Base-by-base conservation (phyloP, 2,113 vertebrate genomes). In the Phylloscopus whistleri region DNA sequence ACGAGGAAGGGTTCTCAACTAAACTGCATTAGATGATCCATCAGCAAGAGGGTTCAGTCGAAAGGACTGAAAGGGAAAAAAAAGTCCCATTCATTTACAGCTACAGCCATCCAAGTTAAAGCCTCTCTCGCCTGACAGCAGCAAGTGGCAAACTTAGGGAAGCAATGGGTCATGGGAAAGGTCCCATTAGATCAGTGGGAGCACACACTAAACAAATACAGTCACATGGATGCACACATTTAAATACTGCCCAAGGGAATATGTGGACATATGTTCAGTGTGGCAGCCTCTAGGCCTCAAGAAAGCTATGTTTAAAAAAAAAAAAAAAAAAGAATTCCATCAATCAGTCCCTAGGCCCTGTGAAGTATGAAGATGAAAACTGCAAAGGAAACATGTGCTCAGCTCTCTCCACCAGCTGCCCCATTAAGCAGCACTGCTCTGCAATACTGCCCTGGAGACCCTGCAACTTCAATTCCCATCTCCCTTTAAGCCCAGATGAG, bases 81-180 rank as follows among this genome's bases (percentile, higher is more conserved):
- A 90, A 89, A 69, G 64, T 89, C 74, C 69, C 88, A 95, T 97
- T 97, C 90, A 97, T 97, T 97, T 97, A 52, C 76, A 95, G 81
- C 90, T 83, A 92, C 83, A 95, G 92, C 59, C 75, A 95, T 92
- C 87, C 68, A 92, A 95, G 97, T 93, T 97, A 97, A 97, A 97
- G 95, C 94, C 69, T 83, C 84, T 93, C 93, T 96, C 94, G 16
- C 91, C 95, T 96, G 96, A 97, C 97, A 97, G 97, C 97, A 97
- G 96, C 96, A 97, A 98, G 97, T 97, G 96, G 97, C 97, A 97
- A 98, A 97, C 97, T 96, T 97, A 96, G 96, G 98, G 98, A 98
- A 98, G 96, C 97, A 80, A 84, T 89, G 91, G 98, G 98, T 98
- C 98, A 97, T 98, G 98, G 96, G 98, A 98, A 98, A 98, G 98